A percentile compares a stretch with the other conserved stretches of the same genome.
Evolutionary conservation across 2,888 invertebrate species (phyloP).

Genomic region (Isotomurus palustris): DNA sequence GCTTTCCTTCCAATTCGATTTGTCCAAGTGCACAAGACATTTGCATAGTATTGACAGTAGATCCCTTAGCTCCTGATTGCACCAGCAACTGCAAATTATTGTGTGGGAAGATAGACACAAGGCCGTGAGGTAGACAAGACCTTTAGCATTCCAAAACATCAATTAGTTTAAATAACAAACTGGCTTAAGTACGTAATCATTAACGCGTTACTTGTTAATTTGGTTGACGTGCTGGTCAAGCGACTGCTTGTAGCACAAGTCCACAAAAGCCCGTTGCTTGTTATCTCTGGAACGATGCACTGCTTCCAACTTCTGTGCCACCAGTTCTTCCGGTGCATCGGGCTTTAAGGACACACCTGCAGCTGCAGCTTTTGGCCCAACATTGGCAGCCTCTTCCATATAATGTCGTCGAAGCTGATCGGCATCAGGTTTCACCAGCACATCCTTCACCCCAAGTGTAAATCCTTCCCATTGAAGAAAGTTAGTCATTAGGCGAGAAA

Average conservation of each 20-base stretch:
- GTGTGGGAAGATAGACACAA: constrained; percentile 80
- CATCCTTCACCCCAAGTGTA: constrained; percentile 91
- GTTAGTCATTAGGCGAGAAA: constrained; percentile 86
- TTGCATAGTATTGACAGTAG: constrained; percentile 95
- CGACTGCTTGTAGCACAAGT: constrained; percentile 74
- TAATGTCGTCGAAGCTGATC: constrained; percentile 66
- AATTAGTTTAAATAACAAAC: background rate
- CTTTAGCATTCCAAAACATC: constrained; percentile 51
- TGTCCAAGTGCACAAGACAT: constrained; percentile 97
- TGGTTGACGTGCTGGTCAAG: constrained; percentile 82
- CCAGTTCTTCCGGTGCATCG: constrained; percentile 53
- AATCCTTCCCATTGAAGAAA: constrained; percentile 89
- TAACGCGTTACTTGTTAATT: constrained; percentile 66
- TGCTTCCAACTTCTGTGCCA: constrained; percentile 66
- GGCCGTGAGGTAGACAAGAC: constrained; percentile 76
- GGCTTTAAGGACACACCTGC: constrained; percentile 66
- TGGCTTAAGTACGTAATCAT: background rate
- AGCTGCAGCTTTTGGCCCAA: constrained; percentile 62
- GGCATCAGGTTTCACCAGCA: constrained; percentile 70
- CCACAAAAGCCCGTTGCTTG: constrained; percentile 69
- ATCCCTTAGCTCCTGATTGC: constrained; percentile 97
- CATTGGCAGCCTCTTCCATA: constrained; percentile 61
- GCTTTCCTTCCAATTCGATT: constrained; percentile 95
- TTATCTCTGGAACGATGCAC: constrained; percentile 65
- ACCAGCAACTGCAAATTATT: constrained; percentile 99